Evolutionary conservation across 2,888 invertebrate species (phyloP).

Genomic region (Zygothrica quintamaculata): DNA sequence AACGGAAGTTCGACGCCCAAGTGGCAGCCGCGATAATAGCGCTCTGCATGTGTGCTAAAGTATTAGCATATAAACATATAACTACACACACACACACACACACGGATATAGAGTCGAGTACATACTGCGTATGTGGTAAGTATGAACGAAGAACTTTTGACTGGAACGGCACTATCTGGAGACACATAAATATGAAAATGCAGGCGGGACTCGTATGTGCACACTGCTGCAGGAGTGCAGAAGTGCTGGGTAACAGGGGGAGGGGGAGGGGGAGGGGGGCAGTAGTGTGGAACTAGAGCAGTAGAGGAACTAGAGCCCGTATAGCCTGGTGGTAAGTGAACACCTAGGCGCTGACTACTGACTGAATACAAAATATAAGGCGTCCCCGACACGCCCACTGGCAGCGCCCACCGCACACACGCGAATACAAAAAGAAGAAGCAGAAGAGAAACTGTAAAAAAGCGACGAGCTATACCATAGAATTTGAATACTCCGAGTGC

Average conservation of each 20-base stretch:
- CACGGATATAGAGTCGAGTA: slow-evolving; percentile 11
- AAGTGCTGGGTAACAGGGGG: background rate
- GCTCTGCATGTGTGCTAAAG: slow-evolving; percentile 76
- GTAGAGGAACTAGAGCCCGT: slow-evolving; percentile 12
- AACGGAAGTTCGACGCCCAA: slow-evolving; percentile 79
- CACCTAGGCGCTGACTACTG: slow-evolving; percentile 57
- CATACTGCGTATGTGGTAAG: slow-evolving; percentile 28
- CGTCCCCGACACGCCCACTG: slow-evolving; percentile 57
- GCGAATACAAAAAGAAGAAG: slow-evolving; percentile 14
- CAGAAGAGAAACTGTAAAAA: slow-evolving; percentile 13
- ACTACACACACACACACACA: slow-evolving; percentile 30
- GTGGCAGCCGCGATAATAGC: slow-evolving; percentile 78
- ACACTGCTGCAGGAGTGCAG: slow-evolving; percentile 44
- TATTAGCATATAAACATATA: slow-evolving; percentile 74
- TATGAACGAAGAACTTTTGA: slow-evolving; percentile 73
- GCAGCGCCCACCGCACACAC: slow-evolving; percentile 31
- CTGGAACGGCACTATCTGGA: slow-evolving; percentile 70
- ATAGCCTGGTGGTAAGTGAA: slow-evolving; percentile 35
- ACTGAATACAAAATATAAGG: slow-evolving; percentile 46
- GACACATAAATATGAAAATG: slow-evolving; percentile 79
- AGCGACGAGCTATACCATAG: slow-evolving; percentile 50
- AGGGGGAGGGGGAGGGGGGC: slow-evolving; percentile 4
- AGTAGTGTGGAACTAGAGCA: too few species aligned
- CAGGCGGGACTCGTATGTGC: slow-evolving; percentile 64
- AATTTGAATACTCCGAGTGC: slow-evolving; percentile 67